These are phyloP conservation scores for Microplitis deprimator DNA, from an alignment of 2,888 invertebrate genomes.

Conservation along the genomic window DNA sequence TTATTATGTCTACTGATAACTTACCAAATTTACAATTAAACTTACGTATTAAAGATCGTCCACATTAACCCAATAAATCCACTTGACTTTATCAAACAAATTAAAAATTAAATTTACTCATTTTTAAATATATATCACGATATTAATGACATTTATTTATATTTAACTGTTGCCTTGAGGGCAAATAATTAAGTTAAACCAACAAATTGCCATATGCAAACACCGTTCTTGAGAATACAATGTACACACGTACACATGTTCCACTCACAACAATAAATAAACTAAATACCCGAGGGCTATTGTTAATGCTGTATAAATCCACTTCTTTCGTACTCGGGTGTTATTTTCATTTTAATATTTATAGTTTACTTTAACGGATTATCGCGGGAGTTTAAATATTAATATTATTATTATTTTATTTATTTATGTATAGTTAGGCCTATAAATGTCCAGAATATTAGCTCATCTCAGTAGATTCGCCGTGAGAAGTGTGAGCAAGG, in stretches of 20 bases:
- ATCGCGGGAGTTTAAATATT: background rate
- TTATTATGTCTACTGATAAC: constrained; percentile 40
- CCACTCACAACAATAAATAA: background rate
- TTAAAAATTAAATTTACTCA: background rate
- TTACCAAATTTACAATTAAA: constrained; percentile 34
- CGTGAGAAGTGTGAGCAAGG: constrained; percentile 61
- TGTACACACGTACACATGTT: background rate
- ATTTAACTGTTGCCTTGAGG: background rate
- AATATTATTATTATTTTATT: background rate
- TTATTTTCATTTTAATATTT: constrained; percentile 6
- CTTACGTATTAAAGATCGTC: constrained; percentile 1
- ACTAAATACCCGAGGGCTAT: background rate
- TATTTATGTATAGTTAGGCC: constrained; percentile 44
- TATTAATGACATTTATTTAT: background rate
- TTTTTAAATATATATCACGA: background rate
- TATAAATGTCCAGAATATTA: constrained; percentile 49
- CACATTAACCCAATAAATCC: background rate
- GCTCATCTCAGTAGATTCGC: constrained; percentile 69
- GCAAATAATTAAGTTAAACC: background rate
- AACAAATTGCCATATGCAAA: background rate
- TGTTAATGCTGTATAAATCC: constrained; percentile 20
- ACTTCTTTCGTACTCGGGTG: constrained; percentile 27
- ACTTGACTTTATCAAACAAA: background rate
- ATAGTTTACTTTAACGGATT: background rate
- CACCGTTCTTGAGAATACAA: background rate